Conservation (phyloP, 2,797 vertebrate genomes). For the Fratercula arctica region DNA sequence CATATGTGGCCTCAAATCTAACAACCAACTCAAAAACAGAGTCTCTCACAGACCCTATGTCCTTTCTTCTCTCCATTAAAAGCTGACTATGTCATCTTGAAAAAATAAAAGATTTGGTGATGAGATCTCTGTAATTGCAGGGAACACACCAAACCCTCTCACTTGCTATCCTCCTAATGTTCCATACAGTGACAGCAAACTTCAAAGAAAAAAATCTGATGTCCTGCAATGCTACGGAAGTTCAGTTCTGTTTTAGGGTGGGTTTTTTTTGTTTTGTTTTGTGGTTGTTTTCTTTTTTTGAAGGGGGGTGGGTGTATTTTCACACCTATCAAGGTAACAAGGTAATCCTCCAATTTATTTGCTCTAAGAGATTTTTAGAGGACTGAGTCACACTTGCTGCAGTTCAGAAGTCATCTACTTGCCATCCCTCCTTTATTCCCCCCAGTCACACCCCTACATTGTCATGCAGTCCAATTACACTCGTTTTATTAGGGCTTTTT, state of each 20-base stretch:
- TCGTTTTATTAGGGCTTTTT: background rate
- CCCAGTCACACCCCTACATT: background rate
- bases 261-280: background rate
- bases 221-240: background rate
- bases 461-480: background rate
- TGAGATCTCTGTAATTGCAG: background rate
- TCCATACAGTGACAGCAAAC: background rate
- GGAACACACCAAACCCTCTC: background rate
- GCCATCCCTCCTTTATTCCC: background rate
- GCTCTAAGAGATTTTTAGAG: background rate
- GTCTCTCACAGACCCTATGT: background rate
- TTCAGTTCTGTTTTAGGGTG: background rate
- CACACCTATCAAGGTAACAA: background rate
- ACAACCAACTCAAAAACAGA: background rate
- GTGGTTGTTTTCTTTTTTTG: background rate
- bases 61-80: background rate
- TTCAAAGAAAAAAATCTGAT: background rate
- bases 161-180: background rate
- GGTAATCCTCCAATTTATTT: background rate
- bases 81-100: background rate
- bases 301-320: background rate
- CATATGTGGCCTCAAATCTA: background rate
- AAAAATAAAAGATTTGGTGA: background rate
- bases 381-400: fast-evolving
- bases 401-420: background rate